Evolutionary conservation across 2,888 invertebrate species (phyloP).

Genomic region (Cataglyphis altisquamis): DNA sequence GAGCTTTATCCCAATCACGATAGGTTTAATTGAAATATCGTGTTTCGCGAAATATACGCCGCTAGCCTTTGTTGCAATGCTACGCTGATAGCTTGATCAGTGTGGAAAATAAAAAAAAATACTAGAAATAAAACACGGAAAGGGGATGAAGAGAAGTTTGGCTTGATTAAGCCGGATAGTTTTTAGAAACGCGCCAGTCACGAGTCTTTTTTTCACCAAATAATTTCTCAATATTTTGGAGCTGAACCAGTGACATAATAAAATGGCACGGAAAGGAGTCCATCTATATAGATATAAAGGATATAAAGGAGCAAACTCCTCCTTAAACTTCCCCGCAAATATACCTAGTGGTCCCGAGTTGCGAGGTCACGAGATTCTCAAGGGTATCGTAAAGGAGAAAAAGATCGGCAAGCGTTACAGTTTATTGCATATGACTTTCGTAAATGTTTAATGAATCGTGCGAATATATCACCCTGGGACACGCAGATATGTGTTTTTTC

Average conservation of each 20-base stretch:
- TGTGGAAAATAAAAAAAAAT: conserved; percentile 49
- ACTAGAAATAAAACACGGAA: conserved; percentile 13
- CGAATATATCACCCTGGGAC: conserved; percentile 24
- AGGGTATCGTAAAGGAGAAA: conserved; percentile 61
- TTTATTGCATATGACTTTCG: conserved; percentile 66
- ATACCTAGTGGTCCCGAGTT: conserved; percentile 48
- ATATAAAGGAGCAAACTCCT: conserved; percentile 22
- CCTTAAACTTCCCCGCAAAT: conserved; percentile 42
- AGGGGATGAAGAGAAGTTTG: conserved; percentile 26
- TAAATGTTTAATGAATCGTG: conserved; percentile 71
- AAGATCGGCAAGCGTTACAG: conserved; percentile 57
- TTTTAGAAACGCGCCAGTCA: conserved; percentile 3
- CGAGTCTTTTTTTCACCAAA: neutral
- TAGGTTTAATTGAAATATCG: conserved; percentile 74
- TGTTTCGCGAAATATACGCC: conserved; percentile 68
- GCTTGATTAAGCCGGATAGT: conserved; percentile 37
- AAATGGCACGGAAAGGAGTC: neutral
- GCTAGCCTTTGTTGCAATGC: conserved; percentile 57
- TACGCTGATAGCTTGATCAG: conserved; percentile 62
- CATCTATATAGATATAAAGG: neutral
- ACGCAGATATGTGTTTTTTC: conserved; percentile 22
- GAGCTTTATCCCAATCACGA: conserved; percentile 54
- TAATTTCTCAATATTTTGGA: conserved; percentile 16
- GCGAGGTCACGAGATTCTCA: conserved; percentile 51
- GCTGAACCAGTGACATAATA: conserved; percentile 6